phyloP scores from a whole-genome alignment of 2,888 invertebrate genomes.

The Ptychoptera albimana region DNA sequence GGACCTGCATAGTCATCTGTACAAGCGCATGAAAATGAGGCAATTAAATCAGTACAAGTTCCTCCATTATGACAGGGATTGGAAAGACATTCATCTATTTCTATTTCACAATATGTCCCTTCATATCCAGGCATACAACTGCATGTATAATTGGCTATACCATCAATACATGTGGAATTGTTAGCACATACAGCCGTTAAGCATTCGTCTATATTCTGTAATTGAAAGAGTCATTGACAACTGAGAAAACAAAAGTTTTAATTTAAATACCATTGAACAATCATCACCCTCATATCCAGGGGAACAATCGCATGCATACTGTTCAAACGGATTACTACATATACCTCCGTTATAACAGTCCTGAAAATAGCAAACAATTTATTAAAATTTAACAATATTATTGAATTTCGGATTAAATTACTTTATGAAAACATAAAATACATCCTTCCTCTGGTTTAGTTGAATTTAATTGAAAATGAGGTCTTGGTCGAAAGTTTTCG shows the following conservation, averaged over 20 bases:
- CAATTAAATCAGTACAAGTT: conserved; percentile 54
- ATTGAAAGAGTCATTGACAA: neutral
- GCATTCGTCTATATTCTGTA: conserved; percentile 67
- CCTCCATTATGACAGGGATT: conserved; percentile 69
- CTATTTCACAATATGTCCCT: conserved; percentile 59
- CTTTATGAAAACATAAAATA: conserved; percentile 62
- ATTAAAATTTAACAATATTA: no score
- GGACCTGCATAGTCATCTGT: conserved; percentile 57
- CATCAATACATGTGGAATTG: conserved; percentile 64
- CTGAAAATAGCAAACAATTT: conserved; percentile 2
- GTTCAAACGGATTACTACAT: conserved; percentile 41
- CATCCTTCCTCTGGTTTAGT: conserved; percentile 49
- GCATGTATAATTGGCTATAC: conserved; percentile 63
- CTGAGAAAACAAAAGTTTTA: neutral
- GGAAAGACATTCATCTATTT: conserved; percentile 72
- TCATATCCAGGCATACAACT: conserved; percentile 59
- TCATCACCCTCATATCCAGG: conserved; percentile 65
- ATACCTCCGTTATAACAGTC: conserved; percentile 33
- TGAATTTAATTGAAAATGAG: conserved; percentile 29
- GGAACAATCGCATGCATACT: conserved; percentile 64
- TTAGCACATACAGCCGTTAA: conserved; percentile 52
- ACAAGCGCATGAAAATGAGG: conserved; percentile 58
- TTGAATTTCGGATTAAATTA: neutral
- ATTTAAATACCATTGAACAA: conserved; percentile 37
- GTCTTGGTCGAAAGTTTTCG: conserved; percentile 30